Evolutionary conservation across 2,113 vertebrate species (phyloP).

Genomic region (Sminthopsis crassicaudata): DNA sequence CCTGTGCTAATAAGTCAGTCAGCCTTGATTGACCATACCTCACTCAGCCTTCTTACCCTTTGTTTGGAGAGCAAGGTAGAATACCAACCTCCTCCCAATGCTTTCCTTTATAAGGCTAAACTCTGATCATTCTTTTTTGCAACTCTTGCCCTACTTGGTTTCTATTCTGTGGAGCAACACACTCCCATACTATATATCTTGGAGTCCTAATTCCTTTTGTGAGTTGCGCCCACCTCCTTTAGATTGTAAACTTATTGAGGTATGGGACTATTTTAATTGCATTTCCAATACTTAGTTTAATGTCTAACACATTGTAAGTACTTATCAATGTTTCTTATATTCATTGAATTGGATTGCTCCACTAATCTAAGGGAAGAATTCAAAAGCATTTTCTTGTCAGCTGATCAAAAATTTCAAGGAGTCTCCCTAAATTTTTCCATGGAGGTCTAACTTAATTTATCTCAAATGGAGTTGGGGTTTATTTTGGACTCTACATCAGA

Average conservation of each 20-base stretch:
- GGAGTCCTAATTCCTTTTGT: background rate
- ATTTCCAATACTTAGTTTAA: background rate
- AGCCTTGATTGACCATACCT: background rate
- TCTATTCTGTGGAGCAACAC: background rate
- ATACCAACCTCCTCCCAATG: background rate
- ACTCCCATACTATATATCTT: background rate
- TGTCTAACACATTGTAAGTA: background rate
- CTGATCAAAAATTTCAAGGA: slow-evolving; percentile 44
- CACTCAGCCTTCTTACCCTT: background rate
- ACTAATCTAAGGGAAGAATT: slow-evolving; percentile 54
- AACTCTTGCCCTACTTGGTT: background rate
- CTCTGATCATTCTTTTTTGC: background rate
- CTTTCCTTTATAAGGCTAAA: background rate
- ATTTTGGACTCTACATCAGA: slow-evolving; percentile 66
- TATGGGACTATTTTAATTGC: background rate
- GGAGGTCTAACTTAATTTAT: slow-evolving; percentile 52
- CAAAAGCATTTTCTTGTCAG: slow-evolving; percentile 51
- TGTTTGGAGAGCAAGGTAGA: background rate
- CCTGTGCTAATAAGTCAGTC: background rate
- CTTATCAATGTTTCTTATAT: background rate
- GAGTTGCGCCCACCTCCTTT: background rate
- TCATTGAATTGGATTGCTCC: background rate
- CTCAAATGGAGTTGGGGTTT: slow-evolving; percentile 52
- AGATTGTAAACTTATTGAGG: background rate
- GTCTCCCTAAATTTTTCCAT: slow-evolving; percentile 19